Conservation (phyloP, 2,888 invertebrate species). For the Tetropium fuscum region DNA sequence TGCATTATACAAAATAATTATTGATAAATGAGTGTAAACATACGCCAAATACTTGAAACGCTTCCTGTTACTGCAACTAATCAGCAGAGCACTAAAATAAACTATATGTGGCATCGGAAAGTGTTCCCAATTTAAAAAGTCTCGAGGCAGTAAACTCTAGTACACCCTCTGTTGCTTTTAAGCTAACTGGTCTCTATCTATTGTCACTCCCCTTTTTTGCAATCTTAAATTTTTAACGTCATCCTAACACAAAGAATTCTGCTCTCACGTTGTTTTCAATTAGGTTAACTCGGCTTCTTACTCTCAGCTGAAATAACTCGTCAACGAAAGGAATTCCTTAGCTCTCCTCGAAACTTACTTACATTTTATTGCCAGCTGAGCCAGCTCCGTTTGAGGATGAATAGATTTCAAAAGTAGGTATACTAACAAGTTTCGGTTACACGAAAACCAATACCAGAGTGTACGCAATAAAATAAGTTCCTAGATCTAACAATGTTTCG, state of each 20-base stretch:
- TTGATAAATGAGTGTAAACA: too few species aligned
- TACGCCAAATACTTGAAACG: background rate
- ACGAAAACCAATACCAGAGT: too few species aligned
- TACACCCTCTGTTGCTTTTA: slow-evolving; percentile 22
- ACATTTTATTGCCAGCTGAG: too few species aligned
- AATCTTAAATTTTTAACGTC: slow-evolving; percentile 19
- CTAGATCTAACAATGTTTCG: too few species aligned
- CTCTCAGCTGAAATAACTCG: slow-evolving; percentile 16
- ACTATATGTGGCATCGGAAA: background rate
- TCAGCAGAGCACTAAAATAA: background rate
- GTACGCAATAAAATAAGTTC: too few species aligned
- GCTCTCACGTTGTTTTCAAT: slow-evolving; percentile 16
- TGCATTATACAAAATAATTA: too few species aligned
- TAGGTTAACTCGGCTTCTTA: slow-evolving; percentile 20
- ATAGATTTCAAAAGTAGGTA: too few species aligned
- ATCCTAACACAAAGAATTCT: background rate
- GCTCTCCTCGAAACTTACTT: too few species aligned
- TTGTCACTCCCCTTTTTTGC: slow-evolving; percentile 25
- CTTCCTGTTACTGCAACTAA: background rate
- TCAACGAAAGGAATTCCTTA: too few species aligned
- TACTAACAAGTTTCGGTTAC: too few species aligned
- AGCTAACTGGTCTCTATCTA: slow-evolving; percentile 28
- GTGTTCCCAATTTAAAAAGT: slow-evolving; percentile 12
- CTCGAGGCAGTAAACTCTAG: slow-evolving; percentile 3
- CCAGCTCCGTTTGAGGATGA: too few species aligned